phyloP scores from a whole-genome alignment of 2,113 vertebrate species.

The Tyto alba region DNA sequence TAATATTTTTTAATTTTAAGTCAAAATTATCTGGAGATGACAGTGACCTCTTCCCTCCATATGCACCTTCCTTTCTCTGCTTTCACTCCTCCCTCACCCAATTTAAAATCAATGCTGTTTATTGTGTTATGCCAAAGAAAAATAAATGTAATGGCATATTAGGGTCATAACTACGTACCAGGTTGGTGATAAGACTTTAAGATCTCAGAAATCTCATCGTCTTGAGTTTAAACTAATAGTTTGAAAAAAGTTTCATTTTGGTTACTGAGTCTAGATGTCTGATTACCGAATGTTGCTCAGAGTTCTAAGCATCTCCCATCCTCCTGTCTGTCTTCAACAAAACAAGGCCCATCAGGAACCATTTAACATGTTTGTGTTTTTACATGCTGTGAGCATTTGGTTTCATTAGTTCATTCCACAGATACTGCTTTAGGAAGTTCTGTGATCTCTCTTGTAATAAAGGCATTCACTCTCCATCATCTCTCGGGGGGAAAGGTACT shows the following conservation, averaged over 20 bases:
- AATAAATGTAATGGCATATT: background rate
- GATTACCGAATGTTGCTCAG: background rate
- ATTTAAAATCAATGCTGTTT: background rate
- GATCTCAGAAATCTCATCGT: background rate
- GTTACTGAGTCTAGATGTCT: background rate
- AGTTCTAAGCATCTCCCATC: background rate
- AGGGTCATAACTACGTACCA: background rate
- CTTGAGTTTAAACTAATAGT: background rate
- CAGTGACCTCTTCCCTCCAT: background rate
- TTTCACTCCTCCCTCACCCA: background rate
- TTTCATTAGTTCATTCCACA: background rate
- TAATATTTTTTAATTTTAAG: background rate
- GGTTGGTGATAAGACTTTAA: background rate
- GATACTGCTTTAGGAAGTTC: background rate
- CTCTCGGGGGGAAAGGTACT: background rate
- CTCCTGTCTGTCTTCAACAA: background rate
- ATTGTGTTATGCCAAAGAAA: background rate
- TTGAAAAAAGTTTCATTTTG: background rate
- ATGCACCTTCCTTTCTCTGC: background rate
- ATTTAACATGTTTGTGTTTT: background rate
- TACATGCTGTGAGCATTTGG: background rate
- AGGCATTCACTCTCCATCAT: background rate
- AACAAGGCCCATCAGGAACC: background rate
- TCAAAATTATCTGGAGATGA: background rate
- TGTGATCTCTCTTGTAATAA: background rate